phyloP scores from a whole-genome alignment of 2,113 vertebrate species.

The Scolopax mira region DNA sequence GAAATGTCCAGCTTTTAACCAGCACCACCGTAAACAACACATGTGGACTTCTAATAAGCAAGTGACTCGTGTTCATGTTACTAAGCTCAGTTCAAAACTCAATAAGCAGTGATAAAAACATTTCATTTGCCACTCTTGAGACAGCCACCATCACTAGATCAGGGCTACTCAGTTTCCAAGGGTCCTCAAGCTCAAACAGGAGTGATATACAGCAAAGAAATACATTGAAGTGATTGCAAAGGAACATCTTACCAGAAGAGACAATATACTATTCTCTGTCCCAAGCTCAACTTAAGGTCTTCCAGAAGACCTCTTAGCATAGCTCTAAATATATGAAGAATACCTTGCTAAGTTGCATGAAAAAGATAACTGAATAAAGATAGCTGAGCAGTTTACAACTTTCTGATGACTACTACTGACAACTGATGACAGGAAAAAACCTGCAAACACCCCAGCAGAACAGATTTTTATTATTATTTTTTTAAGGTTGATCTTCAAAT shows the following conservation, averaged over 20 bases:
- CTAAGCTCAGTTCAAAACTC: background rate
- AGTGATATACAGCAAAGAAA: background rate
- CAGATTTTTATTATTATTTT: background rate
- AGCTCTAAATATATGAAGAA: background rate
- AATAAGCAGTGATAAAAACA: background rate
- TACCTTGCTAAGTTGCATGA: background rate
- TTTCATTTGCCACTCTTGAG: background rate
- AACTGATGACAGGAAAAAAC: background rate
- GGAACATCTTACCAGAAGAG: background rate
- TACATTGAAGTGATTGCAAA: background rate
- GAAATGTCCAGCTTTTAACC: background rate
- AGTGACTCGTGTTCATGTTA: background rate
- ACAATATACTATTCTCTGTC: background rate
- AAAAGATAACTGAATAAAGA: background rate
- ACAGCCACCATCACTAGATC: background rate
- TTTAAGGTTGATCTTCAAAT: background rate
- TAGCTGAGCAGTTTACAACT: background rate
- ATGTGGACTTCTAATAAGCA: background rate
- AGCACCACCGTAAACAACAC: background rate
- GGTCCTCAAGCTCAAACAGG: background rate
- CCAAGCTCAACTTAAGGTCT: background rate
- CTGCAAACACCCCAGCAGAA: background rate
- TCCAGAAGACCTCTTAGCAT: background rate
- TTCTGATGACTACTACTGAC: background rate
- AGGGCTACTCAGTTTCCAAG: background rate